These are phyloP conservation scores for Notodonta dromedarius DNA, from an alignment of 2,888 invertebrate species.

Conservation along the genomic window DNA sequence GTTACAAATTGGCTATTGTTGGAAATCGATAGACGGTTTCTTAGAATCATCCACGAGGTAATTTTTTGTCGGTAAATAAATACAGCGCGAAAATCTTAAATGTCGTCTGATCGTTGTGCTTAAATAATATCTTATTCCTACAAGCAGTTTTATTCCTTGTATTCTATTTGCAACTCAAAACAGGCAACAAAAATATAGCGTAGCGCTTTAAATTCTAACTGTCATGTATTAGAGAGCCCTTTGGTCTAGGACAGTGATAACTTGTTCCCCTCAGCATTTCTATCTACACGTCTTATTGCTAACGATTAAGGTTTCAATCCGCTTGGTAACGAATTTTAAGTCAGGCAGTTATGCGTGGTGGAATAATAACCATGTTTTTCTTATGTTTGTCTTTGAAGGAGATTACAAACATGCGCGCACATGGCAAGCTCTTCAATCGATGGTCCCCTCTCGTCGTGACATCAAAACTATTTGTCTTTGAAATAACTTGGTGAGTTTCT, in stretches of 20 bases:
- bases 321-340: conserved; percentile 18
- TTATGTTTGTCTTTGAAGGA: conserved; percentile 77
- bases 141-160: conserved; percentile 32
- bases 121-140: conserved; percentile 19
- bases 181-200: conserved; percentile 46
- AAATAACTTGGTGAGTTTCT: conserved; percentile 75
- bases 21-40: conserved; percentile 51
- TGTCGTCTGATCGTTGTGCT: conserved; percentile 17
- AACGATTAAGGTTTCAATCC: conserved; percentile 34
- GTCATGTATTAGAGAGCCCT: conserved; percentile 52
- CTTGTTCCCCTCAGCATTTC: conserved; percentile 11
- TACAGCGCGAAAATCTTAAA: conserved; percentile 31
- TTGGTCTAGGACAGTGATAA: conserved; percentile 22
- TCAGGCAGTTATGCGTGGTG: conserved; percentile 29
- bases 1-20: conserved; percentile 60
- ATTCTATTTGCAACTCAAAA: conserved; percentile 35
- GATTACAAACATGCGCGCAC: conserved; percentile 75
- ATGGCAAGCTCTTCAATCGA: conserved; percentile 68
- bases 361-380: conserved; percentile 75
- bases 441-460: conserved; percentile 63
- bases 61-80: conserved; percentile 50
- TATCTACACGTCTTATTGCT: not conserved
- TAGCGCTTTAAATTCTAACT: conserved; percentile 52
- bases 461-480: conserved; percentile 78
- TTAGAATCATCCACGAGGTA: conserved; percentile 36